A percentile compares a stretch with the other conserved stretches of the same genome.
phyloP scores from a whole-genome alignment of 2,888 invertebrate species.

The Belgica antarctica region DNA sequence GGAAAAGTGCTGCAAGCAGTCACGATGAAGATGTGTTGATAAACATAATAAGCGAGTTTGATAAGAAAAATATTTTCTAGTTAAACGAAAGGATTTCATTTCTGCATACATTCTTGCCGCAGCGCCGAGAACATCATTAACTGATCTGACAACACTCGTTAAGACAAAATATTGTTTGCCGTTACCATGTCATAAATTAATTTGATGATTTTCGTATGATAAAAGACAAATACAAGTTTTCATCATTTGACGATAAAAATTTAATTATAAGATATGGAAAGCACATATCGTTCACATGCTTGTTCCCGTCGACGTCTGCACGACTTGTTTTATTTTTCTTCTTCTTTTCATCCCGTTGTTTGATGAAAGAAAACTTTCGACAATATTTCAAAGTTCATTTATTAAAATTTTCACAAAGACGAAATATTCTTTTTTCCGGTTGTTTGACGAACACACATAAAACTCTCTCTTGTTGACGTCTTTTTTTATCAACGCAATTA shows the following conservation, averaged over 20 bases:
- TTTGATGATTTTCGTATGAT: conserved; percentile 31
- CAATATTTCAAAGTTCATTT: conserved; percentile 8
- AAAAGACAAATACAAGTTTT: conserved; percentile 39
- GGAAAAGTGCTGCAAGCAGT: background rate
- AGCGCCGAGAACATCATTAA: background rate
- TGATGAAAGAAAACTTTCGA: conserved; percentile 22
- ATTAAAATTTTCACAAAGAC: conserved; percentile 30
- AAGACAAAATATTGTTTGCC: conserved; percentile 36
- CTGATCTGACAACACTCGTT: background rate
- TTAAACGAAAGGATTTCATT: background rate
- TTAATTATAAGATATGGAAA: background rate
- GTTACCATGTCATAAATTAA: conserved; percentile 35
- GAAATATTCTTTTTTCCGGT: conserved; percentile 10
- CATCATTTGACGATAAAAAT: conserved; percentile 14
- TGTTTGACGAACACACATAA: conserved; percentile 21
- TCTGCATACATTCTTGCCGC: background rate
- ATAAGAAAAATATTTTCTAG: conserved; percentile 38
- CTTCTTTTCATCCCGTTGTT: conserved; percentile 19
- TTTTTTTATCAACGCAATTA: conserved; percentile 30
- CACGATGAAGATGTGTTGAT: conserved; percentile 19
- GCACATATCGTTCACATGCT: background rate
- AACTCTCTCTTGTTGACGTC: background rate
- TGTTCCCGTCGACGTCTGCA: background rate
- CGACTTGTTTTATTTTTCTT: background rate
- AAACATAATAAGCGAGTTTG: conserved; percentile 24